These are phyloP conservation scores for Pangasius sanitwongsei DNA, from an alignment of 2,797 vertebrate genomes.

Conservation along the genomic window DNA sequence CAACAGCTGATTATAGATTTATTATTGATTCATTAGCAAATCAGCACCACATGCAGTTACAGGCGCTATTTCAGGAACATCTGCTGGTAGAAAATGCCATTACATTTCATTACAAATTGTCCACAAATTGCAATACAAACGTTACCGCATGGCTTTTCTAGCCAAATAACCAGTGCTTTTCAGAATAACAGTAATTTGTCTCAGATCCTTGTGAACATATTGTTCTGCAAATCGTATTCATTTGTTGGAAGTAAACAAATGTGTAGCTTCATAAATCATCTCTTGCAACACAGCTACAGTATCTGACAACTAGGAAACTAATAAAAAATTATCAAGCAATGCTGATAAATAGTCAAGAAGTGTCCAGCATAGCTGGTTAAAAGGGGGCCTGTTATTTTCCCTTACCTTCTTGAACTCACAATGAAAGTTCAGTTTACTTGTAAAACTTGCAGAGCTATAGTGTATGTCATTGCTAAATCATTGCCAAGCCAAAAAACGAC, in stretches of 20 bases:
- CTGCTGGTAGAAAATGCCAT: background rate
- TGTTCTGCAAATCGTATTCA: background rate
- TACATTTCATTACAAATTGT: background rate
- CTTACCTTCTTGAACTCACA: background rate
- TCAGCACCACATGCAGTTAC: background rate
- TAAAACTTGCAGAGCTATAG: background rate
- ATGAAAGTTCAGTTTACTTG: slow-evolving; percentile 13
- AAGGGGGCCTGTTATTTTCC: background rate
- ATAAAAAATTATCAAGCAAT: background rate
- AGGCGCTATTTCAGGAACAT: background rate
- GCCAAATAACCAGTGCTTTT: slow-evolving; percentile 7
- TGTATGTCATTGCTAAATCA: background rate
- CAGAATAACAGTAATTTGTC: background rate
- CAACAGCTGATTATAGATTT: background rate
- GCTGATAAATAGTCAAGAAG: background rate
- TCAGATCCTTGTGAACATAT: background rate
- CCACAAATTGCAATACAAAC: background rate
- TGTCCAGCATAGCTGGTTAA: slow-evolving; percentile 22
- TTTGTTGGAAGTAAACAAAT: background rate
- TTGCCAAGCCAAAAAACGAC: background rate
- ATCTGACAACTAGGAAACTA: background rate
- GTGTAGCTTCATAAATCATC: background rate
- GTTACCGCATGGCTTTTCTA: background rate
- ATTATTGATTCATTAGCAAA: background rate
- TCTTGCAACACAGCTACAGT: background rate